Conservation (phyloP, 2,797 vertebrate species). For the Alca torda region DNA sequence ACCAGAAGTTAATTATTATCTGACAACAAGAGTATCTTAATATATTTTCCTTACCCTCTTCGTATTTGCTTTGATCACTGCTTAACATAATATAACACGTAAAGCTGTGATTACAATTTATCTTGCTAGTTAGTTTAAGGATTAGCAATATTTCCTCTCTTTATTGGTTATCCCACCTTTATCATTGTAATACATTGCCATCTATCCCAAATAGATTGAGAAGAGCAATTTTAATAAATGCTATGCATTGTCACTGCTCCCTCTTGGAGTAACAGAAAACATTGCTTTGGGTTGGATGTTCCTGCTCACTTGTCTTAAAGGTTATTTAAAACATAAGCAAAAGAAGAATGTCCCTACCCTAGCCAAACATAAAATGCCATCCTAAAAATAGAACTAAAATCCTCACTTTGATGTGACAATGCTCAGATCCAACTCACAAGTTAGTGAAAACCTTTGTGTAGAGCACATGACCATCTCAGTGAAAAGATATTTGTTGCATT, state of each 20-base stretch:
- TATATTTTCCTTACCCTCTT: background rate
- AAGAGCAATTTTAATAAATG: background rate
- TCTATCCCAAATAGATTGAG: background rate
- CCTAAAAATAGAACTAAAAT: slow-evolving; percentile 28
- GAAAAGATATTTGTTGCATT: background rate
- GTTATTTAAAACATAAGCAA: slow-evolving; percentile 42
- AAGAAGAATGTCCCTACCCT: background rate
- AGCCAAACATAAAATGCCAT: background rate
- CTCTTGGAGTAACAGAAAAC: background rate
- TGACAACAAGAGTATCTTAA: background rate
- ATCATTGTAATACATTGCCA: background rate
- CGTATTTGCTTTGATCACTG: background rate
- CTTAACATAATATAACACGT: background rate
- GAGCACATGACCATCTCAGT: background rate
- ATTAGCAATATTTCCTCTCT: background rate
- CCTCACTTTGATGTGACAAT: slow-evolving; percentile 1
- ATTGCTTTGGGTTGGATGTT: background rate
- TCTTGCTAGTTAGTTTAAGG: background rate
- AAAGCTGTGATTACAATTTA: background rate
- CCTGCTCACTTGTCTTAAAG: slow-evolving; percentile 21
- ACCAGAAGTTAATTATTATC: background rate
- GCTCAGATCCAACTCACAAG: background rate
- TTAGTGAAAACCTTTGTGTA: background rate
- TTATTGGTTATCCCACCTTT: background rate
- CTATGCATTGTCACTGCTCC: background rate